phyloP scores from a whole-genome alignment of 2,113 vertebrate genomes.

The Nyctereutes procyonoides region DNA sequence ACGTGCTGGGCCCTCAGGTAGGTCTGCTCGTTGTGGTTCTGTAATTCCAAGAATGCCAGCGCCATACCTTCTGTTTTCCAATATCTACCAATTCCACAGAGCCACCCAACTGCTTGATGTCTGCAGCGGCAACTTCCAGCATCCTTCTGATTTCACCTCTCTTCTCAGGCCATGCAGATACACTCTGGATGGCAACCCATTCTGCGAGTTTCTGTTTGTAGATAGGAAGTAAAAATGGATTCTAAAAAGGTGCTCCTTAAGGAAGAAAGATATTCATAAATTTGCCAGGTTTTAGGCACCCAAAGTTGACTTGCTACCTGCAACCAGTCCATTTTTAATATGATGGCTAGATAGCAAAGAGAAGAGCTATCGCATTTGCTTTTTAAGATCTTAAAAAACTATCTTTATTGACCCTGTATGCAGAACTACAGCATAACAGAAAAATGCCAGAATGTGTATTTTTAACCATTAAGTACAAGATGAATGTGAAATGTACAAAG shows the following conservation, averaged over 20 bases:
- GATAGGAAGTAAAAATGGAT: neutral
- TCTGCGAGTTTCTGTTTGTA: slow-evolving; percentile 90
- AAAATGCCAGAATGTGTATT: neutral
- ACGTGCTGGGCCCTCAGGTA: too few relatives aligned
- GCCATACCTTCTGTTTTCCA: slow-evolving; percentile 92
- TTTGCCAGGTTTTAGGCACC: accelerated
- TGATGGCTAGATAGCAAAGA: accelerated
- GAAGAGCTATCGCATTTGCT: neutral
- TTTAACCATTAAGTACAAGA: neutral
- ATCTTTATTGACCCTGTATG: neutral
- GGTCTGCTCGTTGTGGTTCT: neutral
- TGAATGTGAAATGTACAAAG: neutral
- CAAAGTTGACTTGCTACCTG: neutral
- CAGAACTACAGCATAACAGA: neutral
- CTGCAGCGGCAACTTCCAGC: slow-evolving; percentile 94
- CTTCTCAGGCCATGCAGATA: slow-evolving; percentile 97
- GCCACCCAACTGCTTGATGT: slow-evolving; percentile 94
- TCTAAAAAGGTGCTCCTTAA: neutral
- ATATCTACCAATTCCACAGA: slow-evolving; percentile 92
- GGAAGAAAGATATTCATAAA: neutral
- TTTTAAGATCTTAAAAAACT: neutral
- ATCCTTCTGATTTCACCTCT: slow-evolving; percentile 92
- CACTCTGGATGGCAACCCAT: slow-evolving; percentile 97
- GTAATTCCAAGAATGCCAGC: accelerated
- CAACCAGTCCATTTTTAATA: neutral